phyloP scores from a whole-genome alignment of 2,888 invertebrate genomes.

The Sarcophaga caerulescens region DNA sequence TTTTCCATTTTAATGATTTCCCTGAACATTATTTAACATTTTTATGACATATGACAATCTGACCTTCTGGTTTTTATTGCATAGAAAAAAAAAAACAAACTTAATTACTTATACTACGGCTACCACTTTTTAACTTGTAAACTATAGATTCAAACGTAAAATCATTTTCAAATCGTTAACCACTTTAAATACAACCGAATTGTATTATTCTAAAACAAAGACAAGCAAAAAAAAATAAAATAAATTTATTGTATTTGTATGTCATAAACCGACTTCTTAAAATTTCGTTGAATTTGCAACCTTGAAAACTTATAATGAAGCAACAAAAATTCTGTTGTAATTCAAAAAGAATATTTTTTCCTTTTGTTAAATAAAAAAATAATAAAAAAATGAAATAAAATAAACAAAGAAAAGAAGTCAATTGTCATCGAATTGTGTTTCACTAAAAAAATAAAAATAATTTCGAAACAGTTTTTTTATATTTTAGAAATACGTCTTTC shows the following conservation, averaged over 20 bases:
- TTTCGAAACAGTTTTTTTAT: conserved; percentile 3
- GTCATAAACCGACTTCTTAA: not conserved
- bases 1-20: no score
- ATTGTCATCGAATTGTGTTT: not conserved
- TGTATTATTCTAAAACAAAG: conserved; percentile 19
- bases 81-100: no score
- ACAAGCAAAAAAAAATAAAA: not conserved
- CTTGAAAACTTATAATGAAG: not conserved
- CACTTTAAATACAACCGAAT: not conserved
- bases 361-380: not conserved
- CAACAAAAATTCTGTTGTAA: conserved; percentile 13
- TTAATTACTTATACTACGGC: no score
- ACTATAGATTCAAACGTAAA: conserved; percentile 1
- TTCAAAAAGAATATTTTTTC: conserved; percentile 8
- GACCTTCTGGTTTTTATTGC: no score
- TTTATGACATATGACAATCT: no score
- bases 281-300: not conserved
- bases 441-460: not conserved
- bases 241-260: no score
- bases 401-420: conserved; percentile 31
- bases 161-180: not conserved
- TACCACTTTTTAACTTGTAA: not conserved
- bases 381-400: not conserved
- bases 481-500: not conserved
- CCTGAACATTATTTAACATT: no score